Conservation (phyloP, 2,888 invertebrate species). For the Spialia ferax region DNA sequence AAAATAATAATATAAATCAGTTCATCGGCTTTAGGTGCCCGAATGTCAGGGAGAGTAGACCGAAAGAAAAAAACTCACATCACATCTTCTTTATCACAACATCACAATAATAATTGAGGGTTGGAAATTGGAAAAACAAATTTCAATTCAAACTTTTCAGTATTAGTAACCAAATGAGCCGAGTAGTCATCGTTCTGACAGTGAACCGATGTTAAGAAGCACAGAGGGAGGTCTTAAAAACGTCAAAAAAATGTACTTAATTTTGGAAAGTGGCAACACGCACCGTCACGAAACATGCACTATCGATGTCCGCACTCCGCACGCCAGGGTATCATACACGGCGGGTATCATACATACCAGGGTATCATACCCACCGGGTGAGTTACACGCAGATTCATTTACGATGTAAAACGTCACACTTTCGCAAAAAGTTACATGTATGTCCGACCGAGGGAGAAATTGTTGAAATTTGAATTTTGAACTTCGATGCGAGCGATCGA, state of each 20-base stretch:
- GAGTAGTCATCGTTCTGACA: neutral
- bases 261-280: constrained; percentile 30
- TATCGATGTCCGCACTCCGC: constrained; percentile 32
- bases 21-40: too few relatives aligned
- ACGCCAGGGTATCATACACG: constrained; percentile 14
- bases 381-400: constrained; percentile 21
- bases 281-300: constrained; percentile 25
- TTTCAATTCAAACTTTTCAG: neutral
- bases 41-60: too few relatives aligned
- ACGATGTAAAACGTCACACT: constrained; percentile 19
- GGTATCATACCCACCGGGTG: constrained; percentile 13
- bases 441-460: neutral
- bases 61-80: too few relatives aligned
- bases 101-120: too few relatives aligned
- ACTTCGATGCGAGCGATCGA: neutral
- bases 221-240: constrained; percentile 26
- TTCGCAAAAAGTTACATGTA: constrained; percentile 10
- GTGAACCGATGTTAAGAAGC: neutral
- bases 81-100: too few relatives aligned
- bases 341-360: too few relatives aligned
- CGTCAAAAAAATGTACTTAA: constrained; percentile 21
- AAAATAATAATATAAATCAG: too few relatives aligned
- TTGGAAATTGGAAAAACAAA: neutral
- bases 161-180: neutral
- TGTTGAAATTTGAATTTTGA: constrained; percentile 7